Base-by-base conservation (phyloP, 2,113 vertebrate species). In the Echinops telfairi region DNA sequence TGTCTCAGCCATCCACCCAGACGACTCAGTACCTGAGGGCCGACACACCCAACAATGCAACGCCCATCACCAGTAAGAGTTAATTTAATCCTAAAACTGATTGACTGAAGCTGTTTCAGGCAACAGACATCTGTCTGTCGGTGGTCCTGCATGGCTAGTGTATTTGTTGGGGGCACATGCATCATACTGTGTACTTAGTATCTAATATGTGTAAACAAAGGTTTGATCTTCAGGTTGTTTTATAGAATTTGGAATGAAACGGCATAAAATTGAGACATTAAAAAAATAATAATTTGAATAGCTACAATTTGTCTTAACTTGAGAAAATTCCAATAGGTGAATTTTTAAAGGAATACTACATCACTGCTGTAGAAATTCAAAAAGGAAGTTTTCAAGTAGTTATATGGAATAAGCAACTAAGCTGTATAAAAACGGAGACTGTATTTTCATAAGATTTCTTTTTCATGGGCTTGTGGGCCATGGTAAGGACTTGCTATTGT, bases 1-100 rank as follows among this genome's bases (percentile, higher is more conserved):
- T 99, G 53, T 99, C 99, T 31, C 99, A 99, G 92, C 99, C 99
- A 0, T 99, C 99, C 93, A 99, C 99, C 0, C 99, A 99, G 98
- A 99, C 99, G 0, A 99, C 99, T 0, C 99, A 99, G 98, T 99
- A 99, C 97, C 98, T 99, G 98, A 98, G 99, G 95, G 99, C 99
- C 0, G 99, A 99, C 97, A 99, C 99, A 0, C 99, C 99, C 33
- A 99, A 99, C 98, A 99, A 99, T 0, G 99, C 98, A 29, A 98
- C 99, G 0, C 98, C 99, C 3, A 98, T 99, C 97, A 99, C 99
- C 97, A 99, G 99, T 99, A 99, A 99, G 99, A 98, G 96, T 97
- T 97, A 96, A 97, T 97, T 97, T 97, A 97, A 92, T 98, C 97
- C 95, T 94, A 88, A 80, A 76, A 20, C 60, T 73, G 33, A 25